These are phyloP conservation scores for Tauraco erythrolophus DNA, from an alignment of 2,113 vertebrate genomes.

Conservation along the genomic window DNA sequence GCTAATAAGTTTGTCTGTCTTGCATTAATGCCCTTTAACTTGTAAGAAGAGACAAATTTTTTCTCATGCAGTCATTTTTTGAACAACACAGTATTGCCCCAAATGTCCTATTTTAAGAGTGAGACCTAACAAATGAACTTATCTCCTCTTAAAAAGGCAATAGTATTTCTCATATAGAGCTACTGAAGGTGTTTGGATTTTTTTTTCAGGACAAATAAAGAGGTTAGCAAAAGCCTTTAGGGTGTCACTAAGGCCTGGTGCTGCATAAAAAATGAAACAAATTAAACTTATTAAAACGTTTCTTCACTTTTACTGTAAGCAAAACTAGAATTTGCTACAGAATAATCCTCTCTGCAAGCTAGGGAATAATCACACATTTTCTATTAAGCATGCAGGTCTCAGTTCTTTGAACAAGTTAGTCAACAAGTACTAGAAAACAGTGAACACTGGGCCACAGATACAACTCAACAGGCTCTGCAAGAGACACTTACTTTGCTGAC, in stretches of 20 bases:
- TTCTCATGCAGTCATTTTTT: not conserved
- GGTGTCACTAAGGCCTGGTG: not conserved
- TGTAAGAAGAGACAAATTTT: not conserved
- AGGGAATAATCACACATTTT: not conserved
- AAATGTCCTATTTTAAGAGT: not conserved
- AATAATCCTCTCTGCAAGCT: not conserved
- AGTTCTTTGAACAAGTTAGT: not conserved
- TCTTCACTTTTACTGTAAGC: not conserved
- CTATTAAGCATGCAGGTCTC: not conserved
- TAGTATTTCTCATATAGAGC: not conserved
- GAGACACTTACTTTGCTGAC: not conserved
- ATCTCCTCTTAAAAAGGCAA: not conserved
- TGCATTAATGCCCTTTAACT: not conserved
- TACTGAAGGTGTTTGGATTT: rapidly evolving
- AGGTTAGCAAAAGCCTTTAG: not conserved
- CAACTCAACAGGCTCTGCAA: not conserved
- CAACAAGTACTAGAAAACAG: not conserved
- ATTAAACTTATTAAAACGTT: not conserved
- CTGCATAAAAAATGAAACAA: not conserved
- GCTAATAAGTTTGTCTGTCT: not conserved
- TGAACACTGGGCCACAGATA: not conserved
- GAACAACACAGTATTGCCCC: not conserved
- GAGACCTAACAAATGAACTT: not conserved
- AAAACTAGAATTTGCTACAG: not conserved
- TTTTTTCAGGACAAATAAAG: not conserved